Evolutionary conservation across 2,888 invertebrate species (phyloP).

Genomic region (Tetanocera ferruginea): DNA sequence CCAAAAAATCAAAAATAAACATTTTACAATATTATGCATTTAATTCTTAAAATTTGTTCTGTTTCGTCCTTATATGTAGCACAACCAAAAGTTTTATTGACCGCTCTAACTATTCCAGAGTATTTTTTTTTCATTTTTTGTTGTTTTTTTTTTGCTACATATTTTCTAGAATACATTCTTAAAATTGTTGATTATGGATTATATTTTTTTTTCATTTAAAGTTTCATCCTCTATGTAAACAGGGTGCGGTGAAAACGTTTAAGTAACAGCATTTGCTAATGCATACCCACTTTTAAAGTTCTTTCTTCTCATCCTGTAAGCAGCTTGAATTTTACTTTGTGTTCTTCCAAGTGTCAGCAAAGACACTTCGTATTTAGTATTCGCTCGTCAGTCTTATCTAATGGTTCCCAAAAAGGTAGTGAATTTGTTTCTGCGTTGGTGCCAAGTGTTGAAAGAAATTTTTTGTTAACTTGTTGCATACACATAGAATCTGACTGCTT

Average conservation of each 20-base stretch:
- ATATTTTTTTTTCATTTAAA: background rate
- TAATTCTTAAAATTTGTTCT: too few species aligned
- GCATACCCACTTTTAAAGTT: background rate
- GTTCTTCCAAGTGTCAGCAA: background rate
- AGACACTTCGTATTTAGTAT: slow-evolving; percentile 14
- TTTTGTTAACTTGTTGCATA: slow-evolving; percentile 29
- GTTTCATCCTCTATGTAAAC: background rate
- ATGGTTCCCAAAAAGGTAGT: slow-evolving; percentile 12
- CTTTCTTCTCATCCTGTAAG: background rate
- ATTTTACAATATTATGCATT: too few species aligned
- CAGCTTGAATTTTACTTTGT: background rate
- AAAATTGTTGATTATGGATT: background rate
- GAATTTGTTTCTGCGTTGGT: background rate
- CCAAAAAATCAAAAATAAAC: background rate
- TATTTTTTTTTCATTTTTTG: background rate
- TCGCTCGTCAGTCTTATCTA: slow-evolving; percentile 6
- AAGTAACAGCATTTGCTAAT: background rate
- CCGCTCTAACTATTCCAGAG: background rate
- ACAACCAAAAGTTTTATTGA: background rate
- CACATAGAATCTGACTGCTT: background rate
- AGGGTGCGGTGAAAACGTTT: background rate
- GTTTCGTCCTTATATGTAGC: too few species aligned
- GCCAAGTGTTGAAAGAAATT: background rate
- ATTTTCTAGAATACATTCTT: background rate
- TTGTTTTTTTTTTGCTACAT: background rate